Percentiles rank a stretch among this genome's conserved stretches.
Conservation (phyloP, 1,140 invertebrate genomes). For the Antheraea pernyi region DNA sequence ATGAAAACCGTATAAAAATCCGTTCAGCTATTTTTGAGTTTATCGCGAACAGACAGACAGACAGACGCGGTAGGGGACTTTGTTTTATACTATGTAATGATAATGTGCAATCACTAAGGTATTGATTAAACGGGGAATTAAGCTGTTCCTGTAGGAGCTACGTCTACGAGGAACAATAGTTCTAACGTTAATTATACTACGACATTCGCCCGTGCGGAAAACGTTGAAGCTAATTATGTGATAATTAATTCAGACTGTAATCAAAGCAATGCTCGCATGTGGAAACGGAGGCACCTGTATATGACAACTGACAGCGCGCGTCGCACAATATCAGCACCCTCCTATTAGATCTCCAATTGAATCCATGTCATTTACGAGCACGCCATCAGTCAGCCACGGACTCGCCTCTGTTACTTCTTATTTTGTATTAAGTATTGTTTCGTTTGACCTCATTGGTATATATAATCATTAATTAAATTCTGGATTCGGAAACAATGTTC, state of each 20-base stretch:
- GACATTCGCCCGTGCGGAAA: neutral
- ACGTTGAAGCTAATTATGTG: slow-evolving; percentile 1
- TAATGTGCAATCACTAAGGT: no score
- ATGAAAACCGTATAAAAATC: no score
- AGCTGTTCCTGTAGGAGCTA: neutral
- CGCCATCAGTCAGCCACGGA: slow-evolving; percentile 20
- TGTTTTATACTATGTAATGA: no score
- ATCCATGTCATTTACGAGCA: slow-evolving; percentile 11
- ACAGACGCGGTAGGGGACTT: no score
- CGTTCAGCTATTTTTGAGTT: no score
- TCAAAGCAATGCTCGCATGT: slow-evolving; percentile 9
- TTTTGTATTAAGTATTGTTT: slow-evolving; percentile 12
- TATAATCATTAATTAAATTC: neutral
- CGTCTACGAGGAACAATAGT: neutral
- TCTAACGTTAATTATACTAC: neutral
- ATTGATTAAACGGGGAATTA: neutral
- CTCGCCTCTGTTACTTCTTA: slow-evolving; percentile 11
- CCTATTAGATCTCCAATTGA: slow-evolving; percentile 19
- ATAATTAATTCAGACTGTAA: slow-evolving; percentile 13
- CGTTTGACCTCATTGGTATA: neutral
- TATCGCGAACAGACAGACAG: no score
- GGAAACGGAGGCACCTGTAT: slow-evolving; percentile 9
- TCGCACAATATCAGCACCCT: slow-evolving; percentile 4
- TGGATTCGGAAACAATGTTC: neutral
- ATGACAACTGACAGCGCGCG: slow-evolving; percentile 9